phyloP scores from a whole-genome alignment of 92 coral and sea anemone species.

The Diadumene lineata region DNA sequence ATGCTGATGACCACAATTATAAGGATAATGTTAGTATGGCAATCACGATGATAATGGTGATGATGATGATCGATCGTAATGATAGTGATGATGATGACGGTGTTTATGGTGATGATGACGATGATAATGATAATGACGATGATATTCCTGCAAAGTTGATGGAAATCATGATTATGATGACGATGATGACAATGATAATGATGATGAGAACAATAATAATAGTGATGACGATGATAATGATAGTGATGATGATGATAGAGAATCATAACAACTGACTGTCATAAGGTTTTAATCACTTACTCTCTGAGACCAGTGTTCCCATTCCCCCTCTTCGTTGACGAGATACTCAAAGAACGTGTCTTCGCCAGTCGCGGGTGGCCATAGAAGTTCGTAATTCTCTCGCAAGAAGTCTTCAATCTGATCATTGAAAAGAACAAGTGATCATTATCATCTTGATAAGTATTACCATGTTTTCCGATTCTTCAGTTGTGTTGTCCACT shows the following conservation, averaged over 20 bases:
- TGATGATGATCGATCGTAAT: background rate
- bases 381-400: slow-evolving; percentile 54
- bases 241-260: background rate
- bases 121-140: background rate
- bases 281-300: slow-evolving; percentile 43
- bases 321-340: slow-evolving; percentile 91
- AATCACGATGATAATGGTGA: background rate
- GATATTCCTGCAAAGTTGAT: background rate
- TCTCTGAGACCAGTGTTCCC: slow-evolving; percentile 96
- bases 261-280: no score
- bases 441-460: no score
- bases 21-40: background rate
- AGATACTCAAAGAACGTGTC: slow-evolving; percentile 96
- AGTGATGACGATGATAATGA: background rate
- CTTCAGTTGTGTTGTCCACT: no score
- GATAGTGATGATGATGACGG: background rate
- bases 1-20: background rate
- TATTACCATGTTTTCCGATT: no score
- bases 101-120: background rate
- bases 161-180: background rate
- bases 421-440: background rate
- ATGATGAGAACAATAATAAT: background rate
- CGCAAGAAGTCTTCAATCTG: slow-evolving; percentile 86
- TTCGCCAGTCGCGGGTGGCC: slow-evolving; percentile 73
- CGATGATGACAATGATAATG: background rate